Evolutionary conservation across 2,888 invertebrate genomes (phyloP), one percentile per base, ranked within the genome.

Genomic region (Drosophila longiperda): DNA sequence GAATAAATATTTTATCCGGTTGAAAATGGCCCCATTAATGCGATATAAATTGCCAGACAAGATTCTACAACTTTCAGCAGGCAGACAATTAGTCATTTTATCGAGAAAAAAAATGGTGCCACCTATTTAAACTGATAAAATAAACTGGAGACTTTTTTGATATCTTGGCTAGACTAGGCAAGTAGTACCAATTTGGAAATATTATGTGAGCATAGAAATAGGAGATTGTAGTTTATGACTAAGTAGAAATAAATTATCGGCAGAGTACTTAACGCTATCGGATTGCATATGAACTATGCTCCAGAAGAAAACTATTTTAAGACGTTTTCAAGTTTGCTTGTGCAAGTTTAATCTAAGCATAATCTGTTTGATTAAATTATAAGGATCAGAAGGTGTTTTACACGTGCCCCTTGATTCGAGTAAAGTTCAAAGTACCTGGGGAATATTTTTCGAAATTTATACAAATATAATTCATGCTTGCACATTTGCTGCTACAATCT

Each of bases 401-500:
- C 6, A 8, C 2, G 20, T 36, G 23, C 15, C 8, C 33, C 7
- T 34, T 17, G 9, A 26, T 1, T 26, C 34, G 11, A 62, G 23
- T n/a, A 7, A 33, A 74, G 75, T 75, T 77, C 75, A 79, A 77
- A 75, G 77, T 77, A 55, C 73, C 48, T 17, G 8, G 11, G 12
- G 20, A 17, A 29, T 62, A 42, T 67, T 57, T 57, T 38, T 2
- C 29, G 0, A 38, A 38, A 26, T 20, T 26, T n/a, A 26, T 2
- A n/a, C 11, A 17, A 26, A 3, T 4, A 54, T 2, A 15, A 48
- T 42, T 29, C 29, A 8, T 17, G 9, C n/a, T 15, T 57, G 17
- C 15, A 57, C 12, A 15, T n/a, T 59, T 33, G 23, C n/a, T 23
- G 15, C 8, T 23, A 15, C 15, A 23, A 15, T 8, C 45, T 7